Evolutionary conservation across 2,113 vertebrate species (phyloP), one percentile per base, ranked within the genome.

Genomic region (Chloropsis hardwickii): DNA sequence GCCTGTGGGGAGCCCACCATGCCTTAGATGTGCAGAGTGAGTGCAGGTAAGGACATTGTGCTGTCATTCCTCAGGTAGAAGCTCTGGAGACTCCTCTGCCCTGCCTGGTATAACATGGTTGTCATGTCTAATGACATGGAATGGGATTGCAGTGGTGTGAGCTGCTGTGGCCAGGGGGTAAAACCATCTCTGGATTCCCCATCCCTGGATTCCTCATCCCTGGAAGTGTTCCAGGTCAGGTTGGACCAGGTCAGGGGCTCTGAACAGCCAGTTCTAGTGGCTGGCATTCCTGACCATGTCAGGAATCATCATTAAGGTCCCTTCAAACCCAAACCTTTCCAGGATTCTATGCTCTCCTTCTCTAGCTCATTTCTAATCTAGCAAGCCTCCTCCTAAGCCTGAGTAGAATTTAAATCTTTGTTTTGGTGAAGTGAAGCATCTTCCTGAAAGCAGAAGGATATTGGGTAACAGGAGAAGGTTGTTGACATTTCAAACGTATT

Each of bases 91-190:
- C 39, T 13, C 24, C 18, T 60, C 24, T 54, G 15, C 37, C 7
- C 15, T 45, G 9, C 25, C 16, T 50, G 50, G 11, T 40, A 9
- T 16, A 11, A 16, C 1, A 0, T 16, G 29, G 9, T 19, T 70
- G 66, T 35, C 17, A 8, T 4, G 16, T 24, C 2, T 14, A 5
- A 61, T 1, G 2, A 19, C 51, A 31, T 7, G 54, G 79, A 80
- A 25, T 21, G 37, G 12, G 31, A 21, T 13, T 14, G 23, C 42
- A 37, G 7, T 22, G 78, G 13, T 67, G 47, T 21, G 37, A 48
- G 12, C 47, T 56, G 14, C 61, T 79, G 61, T 45, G 74, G 11
- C 37, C 44, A 7, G 45, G n/a, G 42, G 77, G 15, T n/a, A 33
- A 62, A 16, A 27, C 5, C 45, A 44, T 17, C 78, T 2, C 37